Base-by-base conservation (phyloP, 2,797 vertebrate species). In the Artibeus jamaicensis region DNA sequence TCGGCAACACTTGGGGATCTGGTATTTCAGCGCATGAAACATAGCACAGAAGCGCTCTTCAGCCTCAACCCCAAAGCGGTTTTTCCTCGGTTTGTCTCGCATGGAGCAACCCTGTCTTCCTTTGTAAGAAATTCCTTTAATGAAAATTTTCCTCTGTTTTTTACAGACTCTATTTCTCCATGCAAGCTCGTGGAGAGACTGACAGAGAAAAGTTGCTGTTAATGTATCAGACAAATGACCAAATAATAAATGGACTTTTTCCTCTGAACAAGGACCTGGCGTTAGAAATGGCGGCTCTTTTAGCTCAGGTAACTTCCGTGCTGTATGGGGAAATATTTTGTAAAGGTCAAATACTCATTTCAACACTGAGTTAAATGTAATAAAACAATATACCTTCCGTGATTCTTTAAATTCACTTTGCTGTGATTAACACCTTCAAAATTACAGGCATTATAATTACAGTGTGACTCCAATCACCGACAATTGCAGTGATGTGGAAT, bases 231-330 rank as follows among this genome's bases (percentile, higher is more conserved):
- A 99, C 99, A 85, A 99, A 99, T 85, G 99, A 99, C 96, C 99
- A 99, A 97, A 99, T 99, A 57, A 98, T 99, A 68, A 99, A 98
- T 10, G 99, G 99, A 92, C 99, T 99, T 96, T 99, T 99, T 97
- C 99, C 99, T 0, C 98, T 99, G 94, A 99, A 99, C 98, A 99
- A 99, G 98, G 99, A 99, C 89, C 98, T 99, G 95, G 99, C 99
- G 0, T 96, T 99, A 98, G 99, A 99, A 98, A 98, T 99, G 99
- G 99, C 99, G 11, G 99, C 99, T 65, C 98, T 99, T 96, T 98
- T 99, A 89, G 99, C 99, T 91, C 99, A 99, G 99, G 99, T 99
- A 98, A 98, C 73, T 90, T 95, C 32, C 0, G 0, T 50, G 15
- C 44, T 93, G 0, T 53, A 12, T 42, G 59, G 48, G 92, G 32